Evolutionary conservation across 2,797 vertebrate genomes (phyloP).

Genomic region (Synaphobranchus kaupii): DNA sequence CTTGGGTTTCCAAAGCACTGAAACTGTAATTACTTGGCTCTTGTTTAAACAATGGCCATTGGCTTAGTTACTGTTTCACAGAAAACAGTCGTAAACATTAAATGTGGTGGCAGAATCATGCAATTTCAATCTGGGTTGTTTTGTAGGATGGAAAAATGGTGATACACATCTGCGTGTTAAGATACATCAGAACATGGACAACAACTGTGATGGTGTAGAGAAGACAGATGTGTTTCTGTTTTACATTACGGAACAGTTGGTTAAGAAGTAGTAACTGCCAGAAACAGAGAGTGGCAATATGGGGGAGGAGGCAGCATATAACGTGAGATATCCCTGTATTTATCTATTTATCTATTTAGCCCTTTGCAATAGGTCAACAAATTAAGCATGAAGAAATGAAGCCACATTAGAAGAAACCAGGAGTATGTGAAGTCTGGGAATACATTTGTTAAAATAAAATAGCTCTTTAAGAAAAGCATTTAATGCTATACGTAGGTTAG

Average conservation of each 20-base stretch:
- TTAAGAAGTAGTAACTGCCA: constrained; percentile 12
- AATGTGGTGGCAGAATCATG: not conserved
- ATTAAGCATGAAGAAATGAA: constrained; percentile 31
- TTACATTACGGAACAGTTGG: not conserved
- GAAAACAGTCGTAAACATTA: not conserved
- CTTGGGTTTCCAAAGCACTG: not conserved
- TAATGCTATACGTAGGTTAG: not conserved
- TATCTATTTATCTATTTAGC: constrained; percentile 22
- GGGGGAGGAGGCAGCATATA: not conserved
- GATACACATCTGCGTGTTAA: not conserved
- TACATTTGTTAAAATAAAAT: constrained; percentile 35
- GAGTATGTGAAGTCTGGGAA: constrained; percentile 46
- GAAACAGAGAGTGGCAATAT: not conserved
- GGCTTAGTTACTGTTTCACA: not conserved
- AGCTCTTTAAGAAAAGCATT: constrained; percentile 31
- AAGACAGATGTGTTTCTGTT: not conserved
- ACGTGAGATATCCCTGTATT: constrained; percentile 10
- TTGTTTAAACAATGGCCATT: not conserved
- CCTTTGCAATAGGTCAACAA: constrained; percentile 37
- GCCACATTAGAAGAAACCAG: constrained; percentile 45
- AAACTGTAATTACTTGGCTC: not conserved
- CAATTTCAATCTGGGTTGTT: not conserved
- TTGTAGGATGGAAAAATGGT: not conserved
- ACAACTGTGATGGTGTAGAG: not conserved
- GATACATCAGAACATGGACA: not conserved